Percentiles rank a stretch among this genome's conserved stretches.
Conservation (phyloP, 2,113 vertebrate genomes). For the Campylorhamphus procurvoides region DNA sequence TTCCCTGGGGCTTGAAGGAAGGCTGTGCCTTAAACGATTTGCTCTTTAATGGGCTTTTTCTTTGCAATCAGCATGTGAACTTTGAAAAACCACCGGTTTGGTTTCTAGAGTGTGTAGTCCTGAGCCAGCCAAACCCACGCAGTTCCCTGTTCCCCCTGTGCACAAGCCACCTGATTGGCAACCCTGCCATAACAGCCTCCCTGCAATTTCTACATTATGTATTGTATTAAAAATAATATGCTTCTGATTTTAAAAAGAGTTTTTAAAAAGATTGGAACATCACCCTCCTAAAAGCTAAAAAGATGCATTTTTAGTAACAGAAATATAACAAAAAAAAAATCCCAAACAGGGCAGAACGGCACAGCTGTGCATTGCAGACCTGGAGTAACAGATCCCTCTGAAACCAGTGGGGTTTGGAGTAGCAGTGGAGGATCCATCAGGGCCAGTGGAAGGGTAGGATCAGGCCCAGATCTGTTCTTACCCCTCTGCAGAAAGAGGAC, state of each 20-base stretch:
- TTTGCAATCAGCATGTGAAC: slow-evolving; percentile 65
- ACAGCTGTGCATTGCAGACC: not conserved
- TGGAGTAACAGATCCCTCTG: accelerated
- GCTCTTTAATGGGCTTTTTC: slow-evolving; percentile 67
- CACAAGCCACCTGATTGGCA: not conserved
- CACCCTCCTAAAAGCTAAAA: not conserved
- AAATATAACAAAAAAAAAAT: not conserved
- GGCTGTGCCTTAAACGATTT: slow-evolving; percentile 64
- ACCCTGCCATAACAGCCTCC: not conserved
- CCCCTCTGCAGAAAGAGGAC: not conserved
- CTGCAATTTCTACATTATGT: not conserved
- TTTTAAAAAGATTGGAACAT: not conserved
- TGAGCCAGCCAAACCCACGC: not conserved
- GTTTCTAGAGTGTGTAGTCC: not conserved
- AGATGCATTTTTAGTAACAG: not conserved
- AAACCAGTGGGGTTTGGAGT: not conserved
- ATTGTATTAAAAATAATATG: slow-evolving; percentile 48
- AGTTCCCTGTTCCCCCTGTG: accelerated
- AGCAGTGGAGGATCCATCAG: not conserved
- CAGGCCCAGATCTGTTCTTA: not conserved
- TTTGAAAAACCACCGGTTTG: slow-evolving; percentile 22
- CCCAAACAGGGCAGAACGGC: accelerated
- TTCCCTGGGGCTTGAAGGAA: slow-evolving; percentile 66
- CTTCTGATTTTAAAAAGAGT: slow-evolving; percentile 40
- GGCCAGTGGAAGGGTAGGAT: not conserved